Conservation (phyloP, 2,888 invertebrate species). For the Platerodrilus igneus region DNA sequence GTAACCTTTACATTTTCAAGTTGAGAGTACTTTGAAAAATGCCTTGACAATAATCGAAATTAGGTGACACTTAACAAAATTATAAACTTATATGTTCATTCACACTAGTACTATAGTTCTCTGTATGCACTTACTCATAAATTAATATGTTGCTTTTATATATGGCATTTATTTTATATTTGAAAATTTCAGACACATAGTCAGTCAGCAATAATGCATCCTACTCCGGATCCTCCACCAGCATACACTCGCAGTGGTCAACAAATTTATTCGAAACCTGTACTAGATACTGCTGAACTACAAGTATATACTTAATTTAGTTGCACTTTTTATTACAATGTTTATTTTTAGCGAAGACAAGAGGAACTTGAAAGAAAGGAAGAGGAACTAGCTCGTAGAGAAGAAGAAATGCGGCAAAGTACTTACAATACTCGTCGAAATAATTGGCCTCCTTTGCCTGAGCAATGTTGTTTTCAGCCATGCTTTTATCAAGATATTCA, state of each 20-base stretch:
- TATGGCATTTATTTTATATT: too few relatives aligned
- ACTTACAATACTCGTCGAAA: slow-evolving; percentile 68
- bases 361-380: slow-evolving; percentile 91
- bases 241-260: slow-evolving; percentile 62
- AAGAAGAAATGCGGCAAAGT: slow-evolving; percentile 73
- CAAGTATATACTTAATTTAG: slow-evolving; percentile 55
- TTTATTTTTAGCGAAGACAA: slow-evolving; percentile 65
- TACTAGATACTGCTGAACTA: slow-evolving; percentile 67
- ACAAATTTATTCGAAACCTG: slow-evolving; percentile 48
- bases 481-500: slow-evolving; percentile 99
- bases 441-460: slow-evolving; percentile 98
- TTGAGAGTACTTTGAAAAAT: too few relatives aligned
- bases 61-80: too few relatives aligned
- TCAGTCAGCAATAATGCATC: slow-evolving; percentile 79
- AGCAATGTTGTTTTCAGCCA: slow-evolving; percentile 88
- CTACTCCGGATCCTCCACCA: slow-evolving; percentile 64
- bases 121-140: not conserved
- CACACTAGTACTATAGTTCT: too few relatives aligned
- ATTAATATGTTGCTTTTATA: slow-evolving; percentile 24
- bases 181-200: slow-evolving; percentile 47
- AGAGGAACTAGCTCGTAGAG: slow-evolving; percentile 79
- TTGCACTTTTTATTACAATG: not conserved
- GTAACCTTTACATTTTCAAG: too few relatives aligned
- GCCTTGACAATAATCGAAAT: too few relatives aligned
- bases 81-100: too few relatives aligned